Evolutionary conservation across 2,113 vertebrate genomes (phyloP).

Genomic region (Electrona antarctica): DNA sequence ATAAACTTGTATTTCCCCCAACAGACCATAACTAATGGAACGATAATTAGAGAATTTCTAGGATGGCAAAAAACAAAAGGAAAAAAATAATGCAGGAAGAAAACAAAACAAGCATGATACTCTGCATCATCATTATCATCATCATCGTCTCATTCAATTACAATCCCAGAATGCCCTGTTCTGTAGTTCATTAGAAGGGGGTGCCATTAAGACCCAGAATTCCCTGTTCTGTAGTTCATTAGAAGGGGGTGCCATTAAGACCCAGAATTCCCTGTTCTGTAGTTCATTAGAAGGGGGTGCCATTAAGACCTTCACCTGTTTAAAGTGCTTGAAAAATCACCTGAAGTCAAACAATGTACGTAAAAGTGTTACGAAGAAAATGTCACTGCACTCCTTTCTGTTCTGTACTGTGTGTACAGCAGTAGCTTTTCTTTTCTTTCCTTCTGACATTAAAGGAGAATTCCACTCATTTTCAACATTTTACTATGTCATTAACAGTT

Average conservation of each 20-base stretch:
- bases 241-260: constrained; percentile 6
- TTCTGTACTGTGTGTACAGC: neutral
- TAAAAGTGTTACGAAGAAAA: constrained; percentile 16
- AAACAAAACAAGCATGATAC: no score
- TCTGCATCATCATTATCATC: neutral
- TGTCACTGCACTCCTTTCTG: neutral
- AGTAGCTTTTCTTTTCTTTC: neutral
- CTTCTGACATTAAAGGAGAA: no score
- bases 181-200: constrained; percentile 14
- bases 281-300: constrained; percentile 15
- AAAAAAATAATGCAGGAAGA: no score
- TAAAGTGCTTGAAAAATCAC: constrained; percentile 62
- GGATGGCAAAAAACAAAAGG: no score
- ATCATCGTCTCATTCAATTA: constrained; percentile 11
- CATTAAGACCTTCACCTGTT: constrained; percentile 44
- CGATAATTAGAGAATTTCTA: no score
- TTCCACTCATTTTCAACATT: no score
- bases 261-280: neutral
- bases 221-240: constrained; percentile 9
- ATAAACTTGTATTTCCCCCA: constrained; percentile 53
- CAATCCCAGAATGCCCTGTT: constrained; percentile 1
- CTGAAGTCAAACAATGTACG: constrained; percentile 7
- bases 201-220: constrained; percentile 20
- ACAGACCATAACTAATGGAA: constrained; percentile 14
- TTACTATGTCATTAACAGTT: no score